These are phyloP conservation scores for Copidosoma aretas DNA, from an alignment of 2,888 invertebrate genomes.

Conservation along the genomic window DNA sequence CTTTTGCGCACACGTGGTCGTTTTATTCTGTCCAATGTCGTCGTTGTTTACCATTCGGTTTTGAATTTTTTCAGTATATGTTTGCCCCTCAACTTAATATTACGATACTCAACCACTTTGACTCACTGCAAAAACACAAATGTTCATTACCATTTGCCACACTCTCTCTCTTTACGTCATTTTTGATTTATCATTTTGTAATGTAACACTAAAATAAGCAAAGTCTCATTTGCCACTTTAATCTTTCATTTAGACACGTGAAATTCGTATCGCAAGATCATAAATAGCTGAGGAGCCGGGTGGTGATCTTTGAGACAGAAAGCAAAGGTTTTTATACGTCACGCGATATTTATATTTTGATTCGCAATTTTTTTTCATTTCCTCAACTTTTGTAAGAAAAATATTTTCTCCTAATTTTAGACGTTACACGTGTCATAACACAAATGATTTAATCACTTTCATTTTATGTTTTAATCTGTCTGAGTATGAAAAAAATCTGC, in stretches of 20 bases:
- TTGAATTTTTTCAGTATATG: conserved; percentile 1
- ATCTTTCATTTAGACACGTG: conserved; percentile 27
- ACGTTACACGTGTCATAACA: conserved; percentile 31
- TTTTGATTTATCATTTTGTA: conserved; percentile 51
- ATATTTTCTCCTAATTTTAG: conserved; percentile 32
- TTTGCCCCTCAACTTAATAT: conserved; percentile 17
- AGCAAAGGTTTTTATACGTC: conserved; percentile 21
- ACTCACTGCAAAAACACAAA: conserved; percentile 51
- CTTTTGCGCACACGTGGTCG: conserved; percentile 11
- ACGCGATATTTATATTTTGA: conserved; percentile 18
- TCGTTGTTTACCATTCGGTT: conserved; percentile 25
- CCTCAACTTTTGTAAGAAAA: conserved; percentile 36
- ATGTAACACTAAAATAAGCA: conserved; percentile 41
- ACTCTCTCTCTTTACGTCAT: too few relatives aligned
- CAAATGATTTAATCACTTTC: conserved; percentile 20
- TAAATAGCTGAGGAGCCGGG: conserved; percentile 36
- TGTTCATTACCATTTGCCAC: conserved; percentile 50
- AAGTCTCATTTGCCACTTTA: conserved; percentile 31
- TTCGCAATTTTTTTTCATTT: conserved; percentile 17
- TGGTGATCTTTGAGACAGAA: conserved; percentile 43
- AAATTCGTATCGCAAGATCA: conserved; percentile 29
- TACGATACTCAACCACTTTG: conserved; percentile 26
- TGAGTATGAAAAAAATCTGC: conserved; percentile 27
- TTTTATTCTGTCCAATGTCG: neutral
- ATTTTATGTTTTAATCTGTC: conserved; percentile 20